Conservation (phyloP, 2,888 invertebrate species). For the Nebria salina region DNA sequence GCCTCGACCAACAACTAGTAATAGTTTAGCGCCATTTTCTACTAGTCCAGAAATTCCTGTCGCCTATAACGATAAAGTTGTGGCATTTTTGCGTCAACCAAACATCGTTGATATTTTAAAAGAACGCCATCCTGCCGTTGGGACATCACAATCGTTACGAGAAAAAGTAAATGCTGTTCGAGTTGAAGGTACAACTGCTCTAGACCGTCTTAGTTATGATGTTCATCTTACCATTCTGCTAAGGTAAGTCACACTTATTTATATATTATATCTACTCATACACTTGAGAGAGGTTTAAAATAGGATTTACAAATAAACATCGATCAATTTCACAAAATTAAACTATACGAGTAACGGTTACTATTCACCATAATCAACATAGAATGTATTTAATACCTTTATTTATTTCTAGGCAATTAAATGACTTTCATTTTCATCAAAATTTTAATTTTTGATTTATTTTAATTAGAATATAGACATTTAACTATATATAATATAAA, state of each 20-base stretch:
- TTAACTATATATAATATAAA: too few relatives aligned
- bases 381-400: too few relatives aligned
- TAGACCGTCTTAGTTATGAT: constrained; percentile 89
- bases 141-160: constrained; percentile 76
- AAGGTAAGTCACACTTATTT: constrained; percentile 71
- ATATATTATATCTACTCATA: constrained; percentile 15
- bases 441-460: too few relatives aligned
- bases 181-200: constrained; percentile 87
- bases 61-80: constrained; percentile 95
- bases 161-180: constrained; percentile 90
- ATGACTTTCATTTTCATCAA: too few relatives aligned
- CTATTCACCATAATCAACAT: too few relatives aligned
- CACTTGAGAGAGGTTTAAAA: too few relatives aligned
- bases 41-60: constrained; percentile 77
- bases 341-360: too few relatives aligned
- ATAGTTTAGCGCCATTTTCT: constrained; percentile 55
- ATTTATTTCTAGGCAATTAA: too few relatives aligned
- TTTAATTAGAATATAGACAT: too few relatives aligned
- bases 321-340: too few relatives aligned
- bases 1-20: constrained; percentile 72
- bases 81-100: constrained; percentile 93
- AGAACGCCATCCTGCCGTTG: constrained; percentile 80
- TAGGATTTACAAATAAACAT: too few relatives aligned
- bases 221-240: constrained; percentile 91
- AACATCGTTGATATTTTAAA: constrained; percentile 92